phyloP scores from a whole-genome alignment of 2,113 vertebrate species.

The Psittacula cyanocephala region DNA sequence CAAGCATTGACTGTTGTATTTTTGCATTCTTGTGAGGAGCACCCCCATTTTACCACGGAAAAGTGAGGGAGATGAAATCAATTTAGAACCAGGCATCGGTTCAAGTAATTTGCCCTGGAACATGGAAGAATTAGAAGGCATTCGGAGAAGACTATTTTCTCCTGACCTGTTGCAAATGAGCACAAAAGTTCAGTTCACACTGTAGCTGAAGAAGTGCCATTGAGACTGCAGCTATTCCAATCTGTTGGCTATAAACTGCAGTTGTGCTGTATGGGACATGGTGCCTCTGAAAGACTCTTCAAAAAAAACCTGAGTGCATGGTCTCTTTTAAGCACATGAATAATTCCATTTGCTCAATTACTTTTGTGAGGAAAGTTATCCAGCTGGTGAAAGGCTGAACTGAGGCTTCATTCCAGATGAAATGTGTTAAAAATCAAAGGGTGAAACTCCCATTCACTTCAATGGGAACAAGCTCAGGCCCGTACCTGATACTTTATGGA shows the following conservation, averaged over 20 bases:
- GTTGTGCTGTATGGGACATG: background rate
- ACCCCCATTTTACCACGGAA: background rate
- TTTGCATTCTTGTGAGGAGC: background rate
- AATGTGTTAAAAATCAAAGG: slow-evolving; percentile 3
- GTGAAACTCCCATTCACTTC: background rate
- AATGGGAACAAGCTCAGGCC: background rate
- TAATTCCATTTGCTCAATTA: slow-evolving; percentile 17
- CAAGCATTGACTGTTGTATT: background rate
- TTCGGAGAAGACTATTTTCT: background rate
- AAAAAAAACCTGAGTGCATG: background rate
- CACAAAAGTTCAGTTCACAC: background rate
- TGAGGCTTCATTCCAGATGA: background rate
- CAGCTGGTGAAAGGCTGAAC: background rate
- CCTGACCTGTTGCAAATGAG: background rate
- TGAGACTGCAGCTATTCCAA: background rate
- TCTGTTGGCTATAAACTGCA: background rate
- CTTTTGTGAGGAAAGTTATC: background rate
- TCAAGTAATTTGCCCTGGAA: background rate
- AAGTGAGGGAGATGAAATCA: background rate
- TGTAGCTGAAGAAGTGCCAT: background rate
- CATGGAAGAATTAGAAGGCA: background rate
- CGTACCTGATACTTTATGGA: background rate
- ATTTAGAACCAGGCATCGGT: background rate
- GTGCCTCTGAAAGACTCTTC: background rate
- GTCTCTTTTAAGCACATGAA: background rate